A percentile compares a stretch with the other conserved stretches of the same genome.
Conservation (phyloP, 1,140 invertebrate genomes). For the Cotesia vestalis region DNA sequence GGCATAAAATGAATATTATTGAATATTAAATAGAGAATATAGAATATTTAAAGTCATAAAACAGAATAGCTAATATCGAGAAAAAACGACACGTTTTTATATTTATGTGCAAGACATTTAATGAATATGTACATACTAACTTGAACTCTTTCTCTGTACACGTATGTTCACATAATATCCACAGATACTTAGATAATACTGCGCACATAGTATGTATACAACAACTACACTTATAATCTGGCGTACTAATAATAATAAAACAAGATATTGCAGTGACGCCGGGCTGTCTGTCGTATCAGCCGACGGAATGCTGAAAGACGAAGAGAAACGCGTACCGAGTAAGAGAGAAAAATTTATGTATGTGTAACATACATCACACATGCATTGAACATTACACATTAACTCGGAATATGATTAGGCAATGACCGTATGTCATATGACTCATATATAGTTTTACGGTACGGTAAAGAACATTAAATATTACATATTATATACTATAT, state of each 20-base stretch:
- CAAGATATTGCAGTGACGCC: constrained; percentile 25
- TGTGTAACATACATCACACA: neutral
- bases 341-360: neutral
- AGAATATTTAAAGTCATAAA: too few relatives aligned
- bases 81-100: too few relatives aligned
- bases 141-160: too few relatives aligned
- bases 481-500: too few relatives aligned
- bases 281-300: constrained; percentile 18
- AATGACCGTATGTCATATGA: constrained; percentile 23
- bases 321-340: neutral
- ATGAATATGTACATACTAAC: too few relatives aligned
- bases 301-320: neutral
- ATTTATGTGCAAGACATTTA: too few relatives aligned
- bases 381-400: neutral
- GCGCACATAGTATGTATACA: neutral
- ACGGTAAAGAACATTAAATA: neutral
- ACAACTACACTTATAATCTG: neutral
- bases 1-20: too few relatives aligned
- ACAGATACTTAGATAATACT: neutral
- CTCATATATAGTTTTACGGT: constrained; percentile 2
- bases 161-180: too few relatives aligned
- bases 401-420: constrained; percentile 4
- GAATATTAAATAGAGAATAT: too few relatives aligned
- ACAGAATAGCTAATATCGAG: too few relatives aligned
- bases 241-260: constrained; percentile 11